Conservation (phyloP, 2,888 invertebrate species). For the Microctonus aethiopoides region DNA sequence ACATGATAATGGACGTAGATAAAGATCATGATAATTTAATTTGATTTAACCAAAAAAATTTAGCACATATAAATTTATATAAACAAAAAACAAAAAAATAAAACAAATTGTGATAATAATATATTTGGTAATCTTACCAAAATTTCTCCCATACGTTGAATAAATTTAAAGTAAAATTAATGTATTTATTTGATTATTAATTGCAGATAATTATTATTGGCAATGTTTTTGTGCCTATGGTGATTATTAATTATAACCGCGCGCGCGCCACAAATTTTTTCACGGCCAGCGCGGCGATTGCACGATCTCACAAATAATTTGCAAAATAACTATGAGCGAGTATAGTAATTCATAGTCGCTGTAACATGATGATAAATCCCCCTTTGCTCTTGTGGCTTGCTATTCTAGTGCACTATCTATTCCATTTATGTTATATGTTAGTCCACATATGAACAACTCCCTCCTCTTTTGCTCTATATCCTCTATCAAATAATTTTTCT, state of each 20-base stretch:
- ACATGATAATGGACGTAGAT: slow-evolving; percentile 1
- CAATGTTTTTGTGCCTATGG: too few species aligned
- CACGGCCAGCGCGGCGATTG: slow-evolving; percentile 40
- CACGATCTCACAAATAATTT: slow-evolving; percentile 59
- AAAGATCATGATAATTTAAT: slow-evolving; percentile 7
- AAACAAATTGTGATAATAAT: background rate
- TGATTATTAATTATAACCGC: background rate
- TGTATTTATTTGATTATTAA: too few species aligned
- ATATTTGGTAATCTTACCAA: slow-evolving; percentile 6
- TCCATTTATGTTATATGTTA: too few species aligned
- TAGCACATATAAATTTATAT: background rate
- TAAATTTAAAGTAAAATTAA: background rate
- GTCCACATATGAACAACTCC: too few species aligned
- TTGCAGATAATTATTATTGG: too few species aligned
- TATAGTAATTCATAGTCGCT: slow-evolving; percentile 4
- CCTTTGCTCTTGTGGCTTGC: slow-evolving; percentile 43
- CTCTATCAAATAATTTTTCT: background rate
- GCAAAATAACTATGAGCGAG: slow-evolving; percentile 59
- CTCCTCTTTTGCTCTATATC: background rate
- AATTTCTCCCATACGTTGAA: slow-evolving; percentile 13
- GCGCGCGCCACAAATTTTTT: slow-evolving; percentile 30
- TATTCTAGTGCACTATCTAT: slow-evolving; percentile 16
- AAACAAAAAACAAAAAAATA: too few species aligned
- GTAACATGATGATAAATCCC: slow-evolving; percentile 15
- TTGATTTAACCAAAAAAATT: slow-evolving; percentile 2